Evolutionary conservation across 1,140 invertebrate species (phyloP), one percentile per base, ranked within the genome.

Genomic region (Megathymus violae): DNA sequence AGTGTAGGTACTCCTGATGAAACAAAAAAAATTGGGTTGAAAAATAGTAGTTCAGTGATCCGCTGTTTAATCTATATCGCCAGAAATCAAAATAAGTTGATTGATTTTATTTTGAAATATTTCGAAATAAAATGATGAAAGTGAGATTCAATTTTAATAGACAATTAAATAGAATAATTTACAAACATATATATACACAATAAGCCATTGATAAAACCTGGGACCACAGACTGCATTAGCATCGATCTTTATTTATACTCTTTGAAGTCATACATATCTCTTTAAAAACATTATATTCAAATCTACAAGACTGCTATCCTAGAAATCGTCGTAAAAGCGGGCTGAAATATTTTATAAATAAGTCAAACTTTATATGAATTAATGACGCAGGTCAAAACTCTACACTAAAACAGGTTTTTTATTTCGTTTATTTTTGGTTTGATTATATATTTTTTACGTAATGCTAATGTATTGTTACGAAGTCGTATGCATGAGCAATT

Each of bases 201-300:
- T 7, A 11, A 11, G n/a, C 11, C 0, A 36, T 36, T 11, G 10
- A 52, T 10, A n/a, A 52, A 40, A 13, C 31, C 34, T 38, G 48
- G 48, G 48, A 52, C 34, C 48, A 52, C 48, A 52, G 48, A 52
- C 48, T 19, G 34, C 36, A 34, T 40, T 36, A 27, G 10, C 17
- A 7, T 36, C 16, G 36, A 52, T 16, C n/a, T 52, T 51, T 52
- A 52, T 52, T 52, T 40, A 40, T 25, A 40, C 34, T 4, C 27
- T 36, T 7, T 40, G 38, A 40, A 52, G 31, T n/a, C n/a, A n/a
- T n/a, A 52, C 50, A 52, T 52, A 52, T 52, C 36, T 34, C n/a
- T 25, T 17, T 25, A 52, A 52, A 40, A 16, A 36, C 50, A 22
- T 17, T 34, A 51, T 19, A 38, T 38, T 22, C 15, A 25, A 52